Percentiles rank a stretch among this genome's conserved stretches.
These are phyloP conservation scores for Procavia capensis DNA, from an alignment of 2,113 vertebrate genomes.

Conservation along the genomic window DNA sequence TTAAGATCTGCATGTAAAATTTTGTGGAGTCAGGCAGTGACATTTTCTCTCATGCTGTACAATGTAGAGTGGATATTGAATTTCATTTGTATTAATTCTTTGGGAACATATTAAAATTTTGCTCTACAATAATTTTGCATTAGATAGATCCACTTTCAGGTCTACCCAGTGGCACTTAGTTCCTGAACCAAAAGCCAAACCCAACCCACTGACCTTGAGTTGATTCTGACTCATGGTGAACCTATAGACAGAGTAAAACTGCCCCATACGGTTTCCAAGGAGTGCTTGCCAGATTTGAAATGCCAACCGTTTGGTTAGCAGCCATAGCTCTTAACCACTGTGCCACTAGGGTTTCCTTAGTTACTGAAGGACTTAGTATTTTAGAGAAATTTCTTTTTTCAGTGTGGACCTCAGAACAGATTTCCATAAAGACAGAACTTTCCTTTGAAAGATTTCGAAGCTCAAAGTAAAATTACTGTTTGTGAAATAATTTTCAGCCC, in stretches of 20 bases:
- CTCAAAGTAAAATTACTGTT: background rate
- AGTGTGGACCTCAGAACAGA: background rate
- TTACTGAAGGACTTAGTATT: too few species aligned
- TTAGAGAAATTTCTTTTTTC: background rate
- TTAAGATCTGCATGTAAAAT: background rate
- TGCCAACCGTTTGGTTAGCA: too few species aligned
- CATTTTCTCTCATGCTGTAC: background rate
- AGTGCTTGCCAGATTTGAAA: too few species aligned
- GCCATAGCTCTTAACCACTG: too few species aligned
- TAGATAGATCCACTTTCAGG: background rate
- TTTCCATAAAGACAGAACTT: background rate
- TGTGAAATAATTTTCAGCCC: slow-evolving; percentile 31
- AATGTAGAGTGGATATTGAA: background rate
- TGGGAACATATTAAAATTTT: background rate
- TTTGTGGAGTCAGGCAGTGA: background rate
- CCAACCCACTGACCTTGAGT: too few species aligned
- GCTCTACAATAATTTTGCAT: background rate
- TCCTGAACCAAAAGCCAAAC: too few species aligned
- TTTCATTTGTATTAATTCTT: background rate
- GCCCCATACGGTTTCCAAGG: too few species aligned
- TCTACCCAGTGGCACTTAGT: background rate
- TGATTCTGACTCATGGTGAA: too few species aligned
- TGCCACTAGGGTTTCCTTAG: too few species aligned
- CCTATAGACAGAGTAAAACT: too few species aligned
- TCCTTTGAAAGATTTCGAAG: background rate